These are phyloP conservation scores for Heteractis magnifica DNA, from an alignment of 92 coral and sea anemone genomes.

Conservation along the genomic window DNA sequence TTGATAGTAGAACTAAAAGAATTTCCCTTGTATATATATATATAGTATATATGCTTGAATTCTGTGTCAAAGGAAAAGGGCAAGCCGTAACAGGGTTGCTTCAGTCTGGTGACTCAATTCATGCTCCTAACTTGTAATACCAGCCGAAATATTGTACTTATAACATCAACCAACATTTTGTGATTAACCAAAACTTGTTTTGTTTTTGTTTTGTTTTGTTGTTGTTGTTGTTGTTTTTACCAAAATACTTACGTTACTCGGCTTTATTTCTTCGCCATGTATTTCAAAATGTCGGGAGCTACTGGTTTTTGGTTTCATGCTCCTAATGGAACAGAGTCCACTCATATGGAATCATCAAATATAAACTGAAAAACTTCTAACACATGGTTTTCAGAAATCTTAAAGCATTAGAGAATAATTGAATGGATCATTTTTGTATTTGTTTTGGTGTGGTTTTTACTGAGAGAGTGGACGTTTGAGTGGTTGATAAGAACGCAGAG, in stretches of 20 bases:
- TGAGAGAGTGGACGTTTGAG: slow-evolving; percentile 2
- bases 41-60: background rate
- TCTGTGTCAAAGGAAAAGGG: background rate
- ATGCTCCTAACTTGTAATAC: background rate
- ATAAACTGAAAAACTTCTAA: background rate
- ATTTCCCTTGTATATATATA: background rate
- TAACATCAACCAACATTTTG: too few species aligned
- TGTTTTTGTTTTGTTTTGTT: too few species aligned
- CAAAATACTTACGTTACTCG: too few species aligned
- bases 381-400: background rate
- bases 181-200: too few species aligned
- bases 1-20: background rate
- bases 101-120: background rate
- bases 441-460: slow-evolving; percentile 11
- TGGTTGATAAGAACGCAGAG: slow-evolving; percentile 4
- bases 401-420: background rate
- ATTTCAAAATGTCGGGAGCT: too few species aligned
- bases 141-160: too few species aligned
- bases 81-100: background rate
- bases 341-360: background rate
- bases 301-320: too few species aligned
- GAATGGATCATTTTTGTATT: background rate
- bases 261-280: too few species aligned
- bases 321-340: background rate
- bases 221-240: too few species aligned